Percentiles rank a stretch among this genome's conserved stretches.
phyloP scores from a whole-genome alignment of 2,113 vertebrate species.

The Heterotilapia buettikoferi region DNA sequence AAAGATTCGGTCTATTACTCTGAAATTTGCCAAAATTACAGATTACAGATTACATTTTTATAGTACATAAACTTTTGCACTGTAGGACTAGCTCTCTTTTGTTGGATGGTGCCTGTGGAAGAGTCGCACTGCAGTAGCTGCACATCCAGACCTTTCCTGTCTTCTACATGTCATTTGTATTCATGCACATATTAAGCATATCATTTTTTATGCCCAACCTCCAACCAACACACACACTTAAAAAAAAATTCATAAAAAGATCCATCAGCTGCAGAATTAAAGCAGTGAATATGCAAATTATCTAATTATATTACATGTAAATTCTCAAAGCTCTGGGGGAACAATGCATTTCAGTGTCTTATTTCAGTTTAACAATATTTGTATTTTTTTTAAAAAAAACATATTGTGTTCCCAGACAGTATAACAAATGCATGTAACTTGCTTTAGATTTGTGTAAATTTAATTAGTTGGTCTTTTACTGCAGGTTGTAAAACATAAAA shows the following conservation, averaged over 20 bases:
- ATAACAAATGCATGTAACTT: not conserved
- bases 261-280: not conserved
- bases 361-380: not conserved
- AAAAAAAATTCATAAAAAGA: not conserved
- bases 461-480: not conserved
- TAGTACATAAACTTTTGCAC: not conserved
- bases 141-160: not conserved
- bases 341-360: not conserved
- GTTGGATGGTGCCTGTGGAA: not conserved
- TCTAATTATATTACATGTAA: conserved; percentile 29
- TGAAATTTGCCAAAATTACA: not conserved
- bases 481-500: not conserved
- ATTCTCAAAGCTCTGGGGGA: not conserved
- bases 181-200: not conserved
- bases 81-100: not conserved
- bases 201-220: not conserved
- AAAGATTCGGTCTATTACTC: not conserved
- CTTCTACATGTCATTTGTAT: not conserved
- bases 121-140: not conserved
- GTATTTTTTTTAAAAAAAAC: not conserved
- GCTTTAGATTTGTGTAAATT: not conserved
- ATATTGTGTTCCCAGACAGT: not conserved
- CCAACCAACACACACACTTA: not conserved
- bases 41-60: not conserved
- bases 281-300: conserved; percentile 19